A percentile compares a stretch with the other conserved stretches of the same genome.
These are phyloP conservation scores for Invenusta paracnida DNA, from an alignment of 2,888 invertebrate species.

Conservation along the genomic window DNA sequence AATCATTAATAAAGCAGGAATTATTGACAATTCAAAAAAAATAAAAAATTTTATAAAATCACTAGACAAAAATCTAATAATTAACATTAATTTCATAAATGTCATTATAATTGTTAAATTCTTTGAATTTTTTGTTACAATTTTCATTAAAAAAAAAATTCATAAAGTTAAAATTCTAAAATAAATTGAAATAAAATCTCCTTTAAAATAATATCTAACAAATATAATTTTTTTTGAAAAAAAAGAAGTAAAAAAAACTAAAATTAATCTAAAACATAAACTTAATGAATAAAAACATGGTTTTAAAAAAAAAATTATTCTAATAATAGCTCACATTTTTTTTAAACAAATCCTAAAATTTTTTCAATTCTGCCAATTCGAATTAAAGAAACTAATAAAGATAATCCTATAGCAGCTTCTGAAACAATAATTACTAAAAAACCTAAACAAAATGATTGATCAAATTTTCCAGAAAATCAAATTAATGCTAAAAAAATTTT, in stretches of 20 bases:
- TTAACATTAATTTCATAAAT: constrained; percentile 55
- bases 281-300: constrained; percentile 63
- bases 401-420: constrained; percentile 68
- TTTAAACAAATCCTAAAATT: constrained; percentile 65
- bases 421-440: constrained; percentile 61
- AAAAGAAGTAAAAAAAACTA: constrained; percentile 9
- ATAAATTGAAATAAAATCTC: constrained; percentile 64
- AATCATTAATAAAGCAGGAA: constrained; percentile 69
- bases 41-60: constrained; percentile 70
- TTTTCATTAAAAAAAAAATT: constrained; percentile 66
- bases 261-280: constrained; percentile 33
- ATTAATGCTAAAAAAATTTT: constrained; percentile 20
- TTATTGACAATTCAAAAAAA: constrained; percentile 69
- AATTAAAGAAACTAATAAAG: constrained; percentile 67
- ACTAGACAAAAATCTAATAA: constrained; percentile 65
- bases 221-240: constrained; percentile 3
- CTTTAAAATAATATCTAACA: constrained; percentile 43
- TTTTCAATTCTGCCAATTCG: constrained; percentile 68
- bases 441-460: constrained; percentile 13
- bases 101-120: constrained; percentile 51
- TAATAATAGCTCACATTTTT: constrained; percentile 63
- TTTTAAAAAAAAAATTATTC: constrained; percentile 62
- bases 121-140: constrained; percentile 62
- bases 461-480: constrained; percentile 40
- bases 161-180: constrained; percentile 65